phyloP scores from a whole-genome alignment of 2,797 vertebrate genomes.

The Florisuga fusca region DNA sequence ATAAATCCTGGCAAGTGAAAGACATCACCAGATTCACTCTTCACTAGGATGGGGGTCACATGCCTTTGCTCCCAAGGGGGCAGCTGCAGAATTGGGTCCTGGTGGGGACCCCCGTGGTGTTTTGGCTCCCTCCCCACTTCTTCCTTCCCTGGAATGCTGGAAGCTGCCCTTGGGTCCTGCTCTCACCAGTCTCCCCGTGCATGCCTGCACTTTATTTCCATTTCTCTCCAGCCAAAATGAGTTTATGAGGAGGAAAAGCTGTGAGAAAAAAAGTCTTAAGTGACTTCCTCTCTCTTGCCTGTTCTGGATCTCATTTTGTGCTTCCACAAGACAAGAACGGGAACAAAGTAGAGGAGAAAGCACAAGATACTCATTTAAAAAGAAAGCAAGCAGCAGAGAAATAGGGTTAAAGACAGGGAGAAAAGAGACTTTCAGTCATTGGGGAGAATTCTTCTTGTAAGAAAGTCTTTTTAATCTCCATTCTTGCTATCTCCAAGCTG shows the following conservation, averaged over 20 bases:
- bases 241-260: neutral
- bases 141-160: neutral
- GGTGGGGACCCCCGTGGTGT: neutral
- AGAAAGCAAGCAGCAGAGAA: neutral
- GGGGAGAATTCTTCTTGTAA: neutral
- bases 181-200: accelerated
- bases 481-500: neutral
- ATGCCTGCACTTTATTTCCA: neutral
- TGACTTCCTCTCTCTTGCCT: neutral
- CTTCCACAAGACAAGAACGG: neutral
- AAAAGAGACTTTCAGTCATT: neutral
- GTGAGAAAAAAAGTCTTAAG: neutral
- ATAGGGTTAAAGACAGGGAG: neutral
- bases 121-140: neutral
- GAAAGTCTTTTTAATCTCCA: neutral
- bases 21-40: accelerated
- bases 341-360: neutral
- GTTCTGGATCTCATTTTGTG: neutral
- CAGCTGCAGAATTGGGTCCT: neutral
- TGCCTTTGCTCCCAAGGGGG: neutral
- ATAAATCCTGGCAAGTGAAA: neutral
- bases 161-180: accelerated
- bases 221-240: accelerated
- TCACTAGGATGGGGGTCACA: neutral
- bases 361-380: neutral